A percentile compares a stretch with the other conserved stretches of the same genome.
Conservation (phyloP, 2,113 vertebrate genomes). For the Chamaetylas fuelleborni region DNA sequence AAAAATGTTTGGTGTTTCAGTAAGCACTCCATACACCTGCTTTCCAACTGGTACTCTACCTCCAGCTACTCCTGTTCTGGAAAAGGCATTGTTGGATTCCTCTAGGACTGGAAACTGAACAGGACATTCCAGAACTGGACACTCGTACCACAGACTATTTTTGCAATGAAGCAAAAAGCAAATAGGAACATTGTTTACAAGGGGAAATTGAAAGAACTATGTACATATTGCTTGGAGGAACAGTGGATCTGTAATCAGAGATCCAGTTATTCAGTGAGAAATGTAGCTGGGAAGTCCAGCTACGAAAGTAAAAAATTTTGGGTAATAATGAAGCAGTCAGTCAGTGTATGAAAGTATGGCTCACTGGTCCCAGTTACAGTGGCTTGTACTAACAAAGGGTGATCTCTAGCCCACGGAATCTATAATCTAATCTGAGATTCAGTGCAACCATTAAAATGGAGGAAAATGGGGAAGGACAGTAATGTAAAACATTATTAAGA, state of each 20-base stretch:
- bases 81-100: neutral
- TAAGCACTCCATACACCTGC: neutral
- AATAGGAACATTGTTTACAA: neutral
- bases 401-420: neutral
- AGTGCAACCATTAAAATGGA: neutral
- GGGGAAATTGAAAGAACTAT: neutral
- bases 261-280: neutral
- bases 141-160: neutral
- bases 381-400: neutral
- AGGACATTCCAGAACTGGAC: neutral
- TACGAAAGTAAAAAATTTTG: neutral
- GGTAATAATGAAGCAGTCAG: neutral
- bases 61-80: neutral
- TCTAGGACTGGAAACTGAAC: neutral
- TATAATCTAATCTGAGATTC: neutral
- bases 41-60: neutral
- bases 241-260: neutral
- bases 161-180: neutral
- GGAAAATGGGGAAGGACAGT: neutral
- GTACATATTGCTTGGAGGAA: fast-evolving
- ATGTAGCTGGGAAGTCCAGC: neutral
- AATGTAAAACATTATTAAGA: neutral
- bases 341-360: neutral
- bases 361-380: neutral
- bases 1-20: neutral